phyloP scores from a whole-genome alignment of 1,140 invertebrate species.

The Rhagoletis pomonella region DNA sequence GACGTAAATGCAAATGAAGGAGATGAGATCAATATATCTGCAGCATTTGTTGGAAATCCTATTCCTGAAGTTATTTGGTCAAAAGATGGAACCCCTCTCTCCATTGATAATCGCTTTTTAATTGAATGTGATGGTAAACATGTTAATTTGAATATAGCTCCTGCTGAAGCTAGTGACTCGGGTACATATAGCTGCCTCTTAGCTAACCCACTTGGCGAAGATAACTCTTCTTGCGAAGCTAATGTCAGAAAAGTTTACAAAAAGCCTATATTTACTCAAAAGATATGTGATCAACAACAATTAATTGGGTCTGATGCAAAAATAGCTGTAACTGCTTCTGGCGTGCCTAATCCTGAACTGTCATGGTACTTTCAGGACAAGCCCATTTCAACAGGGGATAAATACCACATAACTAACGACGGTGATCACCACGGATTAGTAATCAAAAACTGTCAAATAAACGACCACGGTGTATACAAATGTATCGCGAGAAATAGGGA shows the following conservation, averaged over 20 bases:
- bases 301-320: conserved; percentile 85
- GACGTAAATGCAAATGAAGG: conserved; percentile 88
- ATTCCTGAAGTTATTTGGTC: conserved; percentile 89
- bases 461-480: conserved; percentile 85
- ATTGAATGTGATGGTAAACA: conserved; percentile 87
- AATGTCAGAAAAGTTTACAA: conserved; percentile 87
- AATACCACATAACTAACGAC: conserved; percentile 81
- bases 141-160: conserved; percentile 85
- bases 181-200: conserved; percentile 86
- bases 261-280: conserved; percentile 87
- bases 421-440: conserved; percentile 86
- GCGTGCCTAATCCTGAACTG: conserved; percentile 90
- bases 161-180: conserved; percentile 82
- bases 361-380: conserved; percentile 88
- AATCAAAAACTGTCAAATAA: conserved; percentile 80
- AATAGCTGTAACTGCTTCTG: conserved; percentile 87
- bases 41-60: conserved; percentile 88
- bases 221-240: conserved; percentile 80
- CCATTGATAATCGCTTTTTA: conserved; percentile 79
- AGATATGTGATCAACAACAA: conserved; percentile 90
- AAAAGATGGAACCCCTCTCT: conserved; percentile 83
- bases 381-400: conserved; percentile 80
- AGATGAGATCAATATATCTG: conserved; percentile 79
- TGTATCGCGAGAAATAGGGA: conserved; percentile 87
- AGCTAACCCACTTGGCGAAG: conserved; percentile 84